Evolutionary conservation across 2,888 invertebrate genomes (phyloP).

Genomic region (Papilio protenor): DNA sequence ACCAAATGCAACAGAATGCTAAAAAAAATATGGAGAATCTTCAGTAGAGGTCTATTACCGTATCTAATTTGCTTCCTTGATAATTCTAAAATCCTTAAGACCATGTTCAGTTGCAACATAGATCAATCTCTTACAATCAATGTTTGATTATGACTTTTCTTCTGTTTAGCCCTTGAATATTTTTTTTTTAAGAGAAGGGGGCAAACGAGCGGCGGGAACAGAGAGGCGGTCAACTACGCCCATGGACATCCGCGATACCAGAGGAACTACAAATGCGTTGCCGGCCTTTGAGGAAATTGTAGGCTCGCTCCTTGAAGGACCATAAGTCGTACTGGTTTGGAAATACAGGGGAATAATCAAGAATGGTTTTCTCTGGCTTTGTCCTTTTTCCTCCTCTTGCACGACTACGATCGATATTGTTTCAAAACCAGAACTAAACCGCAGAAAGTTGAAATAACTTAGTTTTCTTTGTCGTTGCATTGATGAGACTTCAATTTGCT

Average conservation of each 20-base stretch:
- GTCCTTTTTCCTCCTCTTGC: neutral
- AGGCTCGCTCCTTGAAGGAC: too few relatives aligned
- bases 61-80: neutral
- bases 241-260: too few relatives aligned
- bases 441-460: neutral
- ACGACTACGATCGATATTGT: neutral
- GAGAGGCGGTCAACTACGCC: too few relatives aligned
- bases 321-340: too few relatives aligned
- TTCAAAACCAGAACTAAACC: neutral
- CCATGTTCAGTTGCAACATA: neutral
- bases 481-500: neutral
- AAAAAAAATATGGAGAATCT: neutral
- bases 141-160: neutral
- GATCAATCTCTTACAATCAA: neutral
- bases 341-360: neutral
- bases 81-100: neutral
- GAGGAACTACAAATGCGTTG: too few relatives aligned
- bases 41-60: neutral
- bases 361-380: neutral
- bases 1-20: neutral
- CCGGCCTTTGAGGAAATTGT: too few relatives aligned
- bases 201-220: too few relatives aligned
- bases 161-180: neutral
- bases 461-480: neutral
- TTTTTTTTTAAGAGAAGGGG: too few relatives aligned